Evolutionary conservation across 2,113 vertebrate genomes (phyloP), one percentile per base, ranked within the genome.

Genomic region (Nesoenas mayeri): DNA sequence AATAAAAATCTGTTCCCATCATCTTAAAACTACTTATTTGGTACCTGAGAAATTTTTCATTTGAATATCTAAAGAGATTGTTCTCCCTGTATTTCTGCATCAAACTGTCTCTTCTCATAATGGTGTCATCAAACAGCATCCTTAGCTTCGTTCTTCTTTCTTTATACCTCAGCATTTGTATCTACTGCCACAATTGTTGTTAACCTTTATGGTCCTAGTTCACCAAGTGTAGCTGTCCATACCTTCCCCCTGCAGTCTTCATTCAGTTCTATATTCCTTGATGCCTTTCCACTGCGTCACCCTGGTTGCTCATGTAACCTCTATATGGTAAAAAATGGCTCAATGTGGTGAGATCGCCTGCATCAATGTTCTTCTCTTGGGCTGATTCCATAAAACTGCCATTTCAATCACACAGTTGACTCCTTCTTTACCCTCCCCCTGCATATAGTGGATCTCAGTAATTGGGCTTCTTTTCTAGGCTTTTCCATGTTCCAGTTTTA

Each of bases 341-440:
- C 47, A 25, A 0, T 29, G 47, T 8, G n/a, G 15, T 2, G 5
- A 56, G 32, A 10, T 51, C 40, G 62, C 6, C 0, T 1, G 10
- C 38, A 72, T 14, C 40, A 36, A 11, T 3, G 2, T 57, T 51
- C 28, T 53, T 65, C 36, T 65, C 28, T 34, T 62, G 31, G 50
- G 61, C 32, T 25, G 20, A 24, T 24, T 34, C 24, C 53, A 70
- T 40, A 26, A 29, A 65, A 34, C 9, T 38, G 44, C 25, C 25
- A 19, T 11, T 86, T 65, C 72, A 56, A 31, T 51, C 32, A 26
- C 34, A n/a, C 11, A 26, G 42, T 72, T 42, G 62, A 65, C 17
- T 72, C 25, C 19, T 61, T 67, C 67, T 50, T 72, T 60, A 48
- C 42, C 32, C 13, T 72, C 50, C 38, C n/a, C 29, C 14, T 56